These are phyloP conservation scores for Clarias magur DNA, from an alignment of 2,113 vertebrate species.

Conservation along the genomic window DNA sequence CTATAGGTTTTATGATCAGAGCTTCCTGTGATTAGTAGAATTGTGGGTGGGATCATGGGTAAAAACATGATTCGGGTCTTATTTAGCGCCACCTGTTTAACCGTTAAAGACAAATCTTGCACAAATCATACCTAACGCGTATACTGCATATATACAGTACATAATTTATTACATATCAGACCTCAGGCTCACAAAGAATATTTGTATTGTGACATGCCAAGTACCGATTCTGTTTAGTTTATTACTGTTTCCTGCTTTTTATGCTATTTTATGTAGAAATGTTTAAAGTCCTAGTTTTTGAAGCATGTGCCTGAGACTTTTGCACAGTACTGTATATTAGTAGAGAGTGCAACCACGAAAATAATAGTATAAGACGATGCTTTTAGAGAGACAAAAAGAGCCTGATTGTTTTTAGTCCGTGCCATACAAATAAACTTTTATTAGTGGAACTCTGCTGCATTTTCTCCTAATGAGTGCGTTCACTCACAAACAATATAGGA, in stretches of 20 bases:
- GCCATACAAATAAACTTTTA: constrained; percentile 46
- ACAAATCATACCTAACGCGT: too few relatives aligned
- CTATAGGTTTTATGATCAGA: too few relatives aligned
- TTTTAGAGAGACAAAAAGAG: background rate
- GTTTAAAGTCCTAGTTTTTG: background rate
- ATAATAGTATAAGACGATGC: background rate
- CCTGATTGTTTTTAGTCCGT: constrained; percentile 30
- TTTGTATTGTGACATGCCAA: background rate
- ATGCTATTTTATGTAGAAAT: background rate
- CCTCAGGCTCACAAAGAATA: too few relatives aligned
- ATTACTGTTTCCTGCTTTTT: background rate
- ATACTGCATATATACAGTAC: too few relatives aligned
- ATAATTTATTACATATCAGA: too few relatives aligned
- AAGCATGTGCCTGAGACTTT: background rate
- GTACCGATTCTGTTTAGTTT: background rate
- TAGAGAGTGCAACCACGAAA: background rate
- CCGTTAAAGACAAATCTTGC: too few relatives aligned
- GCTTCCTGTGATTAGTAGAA: too few relatives aligned
- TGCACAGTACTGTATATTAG: background rate
- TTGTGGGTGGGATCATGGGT: too few relatives aligned
- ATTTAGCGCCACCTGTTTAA: too few relatives aligned
- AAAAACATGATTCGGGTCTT: too few relatives aligned
- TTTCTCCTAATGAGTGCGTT: constrained; percentile 8
- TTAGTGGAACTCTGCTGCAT: constrained; percentile 34
- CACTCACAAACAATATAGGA: background rate